Evolutionary conservation across 2,888 invertebrate species (phyloP), one percentile per base, ranked within the genome.

Genomic region (Eueremaeus valkanovi): DNA sequence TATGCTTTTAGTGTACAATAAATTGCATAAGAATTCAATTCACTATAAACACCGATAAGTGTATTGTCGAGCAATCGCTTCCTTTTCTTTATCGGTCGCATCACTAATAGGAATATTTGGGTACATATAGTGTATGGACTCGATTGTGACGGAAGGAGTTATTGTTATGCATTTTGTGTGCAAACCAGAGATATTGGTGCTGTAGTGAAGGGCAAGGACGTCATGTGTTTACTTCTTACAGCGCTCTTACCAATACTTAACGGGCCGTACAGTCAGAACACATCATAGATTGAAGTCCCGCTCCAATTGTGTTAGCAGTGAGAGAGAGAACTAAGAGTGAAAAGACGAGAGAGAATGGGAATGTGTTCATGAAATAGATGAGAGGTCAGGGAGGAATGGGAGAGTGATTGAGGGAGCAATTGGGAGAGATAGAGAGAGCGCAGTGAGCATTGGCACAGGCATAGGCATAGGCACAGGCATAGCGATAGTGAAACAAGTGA

Each of bases 281-380:
- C 21, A 3, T 51, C n/a, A 18, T 11, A 18, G 21, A 51, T 1
- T 21, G 6, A 51, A n/a, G 61, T 31, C 31, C 33, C 66, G 66
- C 66, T 66, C 66, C 66, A 66, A 66, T 66, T 66, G 66, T 66
- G 66, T 36, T 66, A 66, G 11, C 66, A 66, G 66, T 66, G 66
- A 66, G 66, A 9, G 66, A 33, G 18, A 8, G 55, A 55, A 55
- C 61, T 66, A 66, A 66, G 66, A 66, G 66, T 66, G 66, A 66
- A 61, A 61, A 61, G 61, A 61, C 55, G 29, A 29, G 31, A 61
- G 21, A 61, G 31, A 61, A 61, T 31, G 5, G 3, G 5, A 13
- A 49, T 49, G 49, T 13, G 61, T 61, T 8, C 29, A 61, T 29
- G 61, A 66, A 36, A 66, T 40, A 36, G 31, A 66, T n/a, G 66